A percentile compares a stretch with the other conserved stretches of the same genome.
phyloP scores from a whole-genome alignment of 2,797 vertebrate species.

The Pipistrellus pygmaeus region DNA sequence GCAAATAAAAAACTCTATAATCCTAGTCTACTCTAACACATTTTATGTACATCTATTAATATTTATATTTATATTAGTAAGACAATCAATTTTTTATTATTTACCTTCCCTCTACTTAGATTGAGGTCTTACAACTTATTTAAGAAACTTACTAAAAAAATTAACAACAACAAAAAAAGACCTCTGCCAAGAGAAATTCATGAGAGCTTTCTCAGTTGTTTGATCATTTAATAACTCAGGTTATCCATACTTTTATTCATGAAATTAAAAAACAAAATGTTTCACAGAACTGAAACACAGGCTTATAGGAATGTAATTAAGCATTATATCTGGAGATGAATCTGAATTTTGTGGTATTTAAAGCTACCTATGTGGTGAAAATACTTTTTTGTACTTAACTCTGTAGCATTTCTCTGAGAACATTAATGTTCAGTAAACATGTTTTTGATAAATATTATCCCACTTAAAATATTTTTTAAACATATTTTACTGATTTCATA shows the following conservation, averaged over 20 bases:
- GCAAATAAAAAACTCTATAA: background rate
- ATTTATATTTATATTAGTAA: background rate
- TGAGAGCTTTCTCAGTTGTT: background rate
- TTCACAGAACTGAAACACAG: background rate
- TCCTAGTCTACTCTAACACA: background rate
- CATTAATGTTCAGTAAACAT: conserved; percentile 2
- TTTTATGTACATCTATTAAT: background rate
- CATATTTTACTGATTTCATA: background rate
- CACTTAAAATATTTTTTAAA: background rate
- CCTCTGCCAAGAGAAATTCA: background rate
- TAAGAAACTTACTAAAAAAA: background rate
- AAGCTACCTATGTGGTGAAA: background rate
- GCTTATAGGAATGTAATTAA: background rate
- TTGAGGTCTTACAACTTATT: background rate
- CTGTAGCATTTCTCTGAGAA: background rate
- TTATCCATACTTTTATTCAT: conserved; percentile 14
- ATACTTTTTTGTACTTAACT: background rate
- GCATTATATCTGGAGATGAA: background rate
- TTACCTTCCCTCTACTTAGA: background rate
- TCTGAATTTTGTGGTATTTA: background rate
- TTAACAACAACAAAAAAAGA: background rate
- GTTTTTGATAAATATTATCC: background rate
- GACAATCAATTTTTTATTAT: background rate
- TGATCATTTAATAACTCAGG: background rate
- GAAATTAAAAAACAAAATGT: background rate